Percentiles rank a stretch among this genome's conserved stretches.
These are phyloP conservation scores for Isoperla grammatica DNA, from an alignment of 2,888 invertebrate genomes.

Conservation along the genomic window DNA sequence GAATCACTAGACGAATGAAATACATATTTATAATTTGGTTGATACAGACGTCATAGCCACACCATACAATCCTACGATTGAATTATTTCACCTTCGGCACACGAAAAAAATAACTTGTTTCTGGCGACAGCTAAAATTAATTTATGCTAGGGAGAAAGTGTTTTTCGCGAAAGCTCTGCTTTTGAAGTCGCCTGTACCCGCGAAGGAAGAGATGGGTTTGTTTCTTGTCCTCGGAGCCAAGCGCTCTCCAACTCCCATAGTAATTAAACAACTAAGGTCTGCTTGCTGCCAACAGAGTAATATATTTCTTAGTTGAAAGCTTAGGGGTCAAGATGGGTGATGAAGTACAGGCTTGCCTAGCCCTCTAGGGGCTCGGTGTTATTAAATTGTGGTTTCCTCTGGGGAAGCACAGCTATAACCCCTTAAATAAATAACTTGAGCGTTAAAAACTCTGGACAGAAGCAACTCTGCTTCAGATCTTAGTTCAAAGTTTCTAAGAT, in stretches of 20 bases:
- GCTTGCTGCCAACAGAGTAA: conserved; percentile 22
- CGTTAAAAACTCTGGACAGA: conserved; percentile 23
- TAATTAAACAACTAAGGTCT: conserved; percentile 27
- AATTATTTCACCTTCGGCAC: no score
- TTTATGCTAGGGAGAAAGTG: no score
- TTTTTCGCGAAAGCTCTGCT: no score
- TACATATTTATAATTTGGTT: no score
- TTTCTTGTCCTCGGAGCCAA: not conserved
- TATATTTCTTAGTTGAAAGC: conserved; percentile 29
- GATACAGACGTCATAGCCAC: no score
- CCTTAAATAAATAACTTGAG: conserved; percentile 20
- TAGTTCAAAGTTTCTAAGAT: not conserved
- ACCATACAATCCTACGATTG: no score
- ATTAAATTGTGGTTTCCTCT: conserved; percentile 30
- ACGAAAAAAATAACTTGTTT: no score
- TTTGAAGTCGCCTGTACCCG: not conserved
- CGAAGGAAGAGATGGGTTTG: not conserved
- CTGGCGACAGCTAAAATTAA: no score
- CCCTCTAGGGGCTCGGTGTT: conserved; percentile 22
- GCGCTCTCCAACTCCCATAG: conserved; percentile 20
- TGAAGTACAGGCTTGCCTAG: conserved; percentile 1
- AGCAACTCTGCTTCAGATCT: conserved; percentile 17
- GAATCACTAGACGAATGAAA: no score
- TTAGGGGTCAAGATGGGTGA: conserved; percentile 20
- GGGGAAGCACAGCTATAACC: conserved; percentile 20